Base-by-base conservation (phyloP, 2,797 vertebrate species). In the Sebastes minor region DNA sequence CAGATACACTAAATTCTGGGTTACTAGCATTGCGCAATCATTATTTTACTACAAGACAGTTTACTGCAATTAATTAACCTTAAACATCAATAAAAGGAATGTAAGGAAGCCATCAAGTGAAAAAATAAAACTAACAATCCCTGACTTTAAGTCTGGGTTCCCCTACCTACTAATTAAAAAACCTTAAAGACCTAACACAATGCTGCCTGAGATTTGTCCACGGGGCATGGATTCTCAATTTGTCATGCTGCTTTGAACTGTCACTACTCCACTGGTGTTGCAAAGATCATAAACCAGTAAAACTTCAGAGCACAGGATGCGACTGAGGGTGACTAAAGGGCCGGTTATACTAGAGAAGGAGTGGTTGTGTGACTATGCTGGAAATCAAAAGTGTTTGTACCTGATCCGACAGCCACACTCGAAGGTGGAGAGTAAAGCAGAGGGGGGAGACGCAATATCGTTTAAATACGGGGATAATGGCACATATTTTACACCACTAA, bases 281-380 rank as follows among this genome's bases (percentile, higher is more conserved):
- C 91, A 93, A 92, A 94, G 92, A 95, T 94, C 93, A 95, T 94
- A 95, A 95, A 95, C 89, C 93, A 94, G 91, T 91, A 94, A 94
- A 94, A 95, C 94, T 94, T 95, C 88, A 95, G 91, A 95, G 94
- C 88, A 92, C 94, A 95, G 94, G 94, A 94, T 94, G 86, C 81
- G 69, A 89, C 89, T 71, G 69, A 92, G 88, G 86, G 85, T 92
- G 91, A 94, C 92, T 95, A 92, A 71, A 57, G 25, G 56, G 25
- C 27, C 22, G 6, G 23, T 57, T 60, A 4, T 6, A 22, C 46
- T 7, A 56, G 14, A 53, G 55, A 77, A 74, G 3, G 22, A 55
- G 30, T 13, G 5, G 13, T 42, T 70, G 20, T 3, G 23, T 18
- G 7, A 63, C 56, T 13, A 16, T 1, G 6, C 13, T 12, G 1